Conservation (phyloP, 2,797 vertebrate genomes). For the Sitta carolinensis region DNA sequence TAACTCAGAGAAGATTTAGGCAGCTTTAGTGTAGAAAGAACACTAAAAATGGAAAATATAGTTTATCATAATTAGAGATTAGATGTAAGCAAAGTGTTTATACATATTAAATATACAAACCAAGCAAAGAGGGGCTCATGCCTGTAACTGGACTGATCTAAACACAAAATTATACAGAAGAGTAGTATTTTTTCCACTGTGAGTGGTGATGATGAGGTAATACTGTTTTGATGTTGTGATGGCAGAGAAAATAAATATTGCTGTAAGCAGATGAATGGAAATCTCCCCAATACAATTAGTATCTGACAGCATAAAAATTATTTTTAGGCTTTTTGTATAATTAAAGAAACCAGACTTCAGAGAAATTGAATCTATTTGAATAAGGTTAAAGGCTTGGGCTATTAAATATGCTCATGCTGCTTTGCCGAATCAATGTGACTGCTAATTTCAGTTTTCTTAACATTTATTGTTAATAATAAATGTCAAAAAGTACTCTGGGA, state of each 20-base stretch:
- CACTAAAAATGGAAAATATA: neutral
- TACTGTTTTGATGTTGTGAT: constrained; percentile 23
- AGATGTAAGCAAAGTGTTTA: neutral
- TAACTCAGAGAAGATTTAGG: constrained; percentile 2
- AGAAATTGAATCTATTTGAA: constrained; percentile 50
- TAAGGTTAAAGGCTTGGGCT: constrained; percentile 29
- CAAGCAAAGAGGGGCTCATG: neutral
- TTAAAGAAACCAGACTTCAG: constrained; percentile 20
- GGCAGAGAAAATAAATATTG: constrained; percentile 46
- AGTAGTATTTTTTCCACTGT: neutral
- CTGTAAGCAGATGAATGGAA: neutral
- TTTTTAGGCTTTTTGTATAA: constrained; percentile 54
- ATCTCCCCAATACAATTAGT: constrained; percentile 41
- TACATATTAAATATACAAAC: neutral
- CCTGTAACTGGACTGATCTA: neutral
- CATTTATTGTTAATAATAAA: constrained; percentile 68
- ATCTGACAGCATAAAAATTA: constrained; percentile 26
- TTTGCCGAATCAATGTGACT: constrained; percentile 57
- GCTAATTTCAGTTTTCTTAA: constrained; percentile 59
- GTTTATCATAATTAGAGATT: constrained; percentile 17
- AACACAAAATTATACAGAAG: constrained; percentile 1
- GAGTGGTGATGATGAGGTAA: neutral
- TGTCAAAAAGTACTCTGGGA: constrained; percentile 47
- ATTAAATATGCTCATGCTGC: constrained; percentile 48
- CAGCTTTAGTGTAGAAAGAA: neutral